Base-by-base conservation (phyloP, 1,140 invertebrate species). In the Eriosoma lanigerum region DNA sequence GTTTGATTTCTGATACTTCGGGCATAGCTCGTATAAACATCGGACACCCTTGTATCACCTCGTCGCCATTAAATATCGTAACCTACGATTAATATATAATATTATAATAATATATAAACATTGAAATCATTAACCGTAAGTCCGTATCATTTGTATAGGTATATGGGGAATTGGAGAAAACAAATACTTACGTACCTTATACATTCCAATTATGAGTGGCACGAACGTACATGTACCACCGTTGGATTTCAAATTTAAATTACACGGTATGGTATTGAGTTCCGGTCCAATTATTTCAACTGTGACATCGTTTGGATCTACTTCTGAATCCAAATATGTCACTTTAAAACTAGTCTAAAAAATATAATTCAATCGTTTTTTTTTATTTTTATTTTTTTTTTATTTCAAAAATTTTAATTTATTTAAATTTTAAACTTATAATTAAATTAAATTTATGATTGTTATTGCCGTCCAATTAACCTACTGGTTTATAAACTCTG, bases 201-300 rank as follows among this genome's bases (percentile, higher is more conserved):
- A 95, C 91, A 96, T 94, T 80, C 96, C 96, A 84, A 96, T 92
- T 87, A 96, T 94, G 54, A 92, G 91, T 0, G 96, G 96, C 21
- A 93, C 89, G 84, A 96, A 98, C 73, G 91, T 91, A 29, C 95
- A 94, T 82, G 92, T 91, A 8, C 87, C 90, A 48, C 93, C 92
- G 80, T 90, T 86, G 21, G 90, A 86, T 85, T 90, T 89, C 84
- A 95, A 86, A 84, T 91, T 89, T 68, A 89, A 88, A 85, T 89
- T 89, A 85, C 90, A 89, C 81, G 90, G 88, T 3, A 88, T 84
- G 46, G 85, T 85, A 64, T 86, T 84, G 83, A 90, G 91, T 82
- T 89, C 90, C 10, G 93, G 92, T 83, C 94, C 94, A 46, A 93
- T 89, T n/a, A 98, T 91, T 82, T 94, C 93, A 3, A 93, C 92